These are phyloP conservation scores for Chanos chanos DNA, from an alignment of 2,797 vertebrate genomes.

Conservation along the genomic window DNA sequence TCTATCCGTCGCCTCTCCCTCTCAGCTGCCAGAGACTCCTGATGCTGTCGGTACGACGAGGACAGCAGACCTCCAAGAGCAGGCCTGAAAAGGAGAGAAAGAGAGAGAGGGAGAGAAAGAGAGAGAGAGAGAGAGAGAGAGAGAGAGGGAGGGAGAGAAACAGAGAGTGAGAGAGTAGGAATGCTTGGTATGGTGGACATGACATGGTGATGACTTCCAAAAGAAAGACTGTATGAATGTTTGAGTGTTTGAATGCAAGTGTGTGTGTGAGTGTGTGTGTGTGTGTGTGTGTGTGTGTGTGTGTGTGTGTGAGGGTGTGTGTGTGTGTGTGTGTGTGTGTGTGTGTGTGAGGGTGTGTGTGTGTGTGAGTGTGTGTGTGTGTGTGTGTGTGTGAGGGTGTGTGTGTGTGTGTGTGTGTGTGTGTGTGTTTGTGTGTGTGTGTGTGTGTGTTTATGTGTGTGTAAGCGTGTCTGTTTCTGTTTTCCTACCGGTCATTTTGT, in stretches of 20 bases:
- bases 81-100: not conserved
- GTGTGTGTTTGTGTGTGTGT: no score
- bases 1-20: conserved; percentile 87
- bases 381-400: conserved; percentile 62
- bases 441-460: no score
- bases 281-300: no score
- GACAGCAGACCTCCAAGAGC: conserved; percentile 82
- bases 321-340: no score
- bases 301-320: no score
- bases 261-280: not conserved
- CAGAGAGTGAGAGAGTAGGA: not conserved
- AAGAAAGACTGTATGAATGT: no score
- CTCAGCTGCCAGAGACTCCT: conserved; percentile 91
- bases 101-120: not conserved
- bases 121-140: not conserved
- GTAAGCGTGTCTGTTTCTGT: no score
- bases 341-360: not conserved
- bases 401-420: no score
- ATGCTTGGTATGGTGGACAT: no score
- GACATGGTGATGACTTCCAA: no score
- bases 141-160: conserved; percentile 32
- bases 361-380: conserved; percentile 37
- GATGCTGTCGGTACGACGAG: conserved; percentile 91
- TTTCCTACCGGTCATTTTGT: conserved; percentile 45
- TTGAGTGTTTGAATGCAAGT: not conserved